A percentile compares a stretch with the other conserved stretches of the same genome.
These are phyloP conservation scores for Apostichopus parvimensis DNA, from an alignment of 35 echinoderm and acorn worm species.

Conservation along the genomic window DNA sequence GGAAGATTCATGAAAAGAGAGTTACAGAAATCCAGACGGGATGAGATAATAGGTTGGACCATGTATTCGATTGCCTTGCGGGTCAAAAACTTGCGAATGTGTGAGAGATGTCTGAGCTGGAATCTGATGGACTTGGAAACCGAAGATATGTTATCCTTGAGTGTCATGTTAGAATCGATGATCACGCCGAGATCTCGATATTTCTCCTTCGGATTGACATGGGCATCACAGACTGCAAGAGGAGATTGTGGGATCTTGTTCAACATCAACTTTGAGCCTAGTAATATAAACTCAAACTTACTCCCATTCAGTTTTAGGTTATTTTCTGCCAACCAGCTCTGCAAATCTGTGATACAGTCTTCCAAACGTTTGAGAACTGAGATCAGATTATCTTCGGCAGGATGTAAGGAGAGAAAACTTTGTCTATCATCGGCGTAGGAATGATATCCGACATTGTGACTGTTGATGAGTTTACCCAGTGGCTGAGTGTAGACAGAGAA, in stretches of 20 bases:
- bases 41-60: not conserved
- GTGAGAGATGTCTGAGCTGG: not conserved
- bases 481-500: constrained; percentile 39
- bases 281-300: not conserved
- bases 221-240: not conserved
- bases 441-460: constrained; percentile 19
- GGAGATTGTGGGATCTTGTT: not conserved
- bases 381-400: not conserved
- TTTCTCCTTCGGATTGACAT: too few species aligned
- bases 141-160: not conserved
- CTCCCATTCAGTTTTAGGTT: constrained; percentile 7
- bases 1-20: not conserved
- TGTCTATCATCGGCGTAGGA: constrained; percentile 64
- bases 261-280: not conserved
- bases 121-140: constrained; percentile 4
- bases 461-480: constrained; percentile 24
- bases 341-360: not conserved
- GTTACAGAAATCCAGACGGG: not conserved
- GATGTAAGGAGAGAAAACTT: constrained; percentile 35
- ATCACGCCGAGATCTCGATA: constrained; percentile 12
- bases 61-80: constrained; percentile 13
- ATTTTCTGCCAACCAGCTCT: constrained; percentile 14
- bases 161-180: constrained; percentile 9
- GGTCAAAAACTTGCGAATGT: constrained; percentile 3
- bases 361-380: not conserved